Base-by-base conservation (phyloP, 2,113 vertebrate genomes). In the Scatophagus argus region DNA sequence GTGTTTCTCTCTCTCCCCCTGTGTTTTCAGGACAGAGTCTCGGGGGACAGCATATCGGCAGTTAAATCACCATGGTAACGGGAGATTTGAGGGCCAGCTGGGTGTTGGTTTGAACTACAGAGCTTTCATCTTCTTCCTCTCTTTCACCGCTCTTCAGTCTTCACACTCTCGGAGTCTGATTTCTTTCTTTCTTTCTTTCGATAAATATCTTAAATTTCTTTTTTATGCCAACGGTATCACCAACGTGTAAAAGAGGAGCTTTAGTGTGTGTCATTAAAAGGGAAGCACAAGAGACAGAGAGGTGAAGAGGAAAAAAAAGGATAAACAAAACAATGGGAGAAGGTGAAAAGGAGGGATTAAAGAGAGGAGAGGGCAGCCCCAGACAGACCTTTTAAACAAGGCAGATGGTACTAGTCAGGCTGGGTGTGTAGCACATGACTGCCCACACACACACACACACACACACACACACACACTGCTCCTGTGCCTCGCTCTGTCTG, bases 61-160 rank as follows among this genome's bases (percentile, higher is more conserved):
- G 73, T 74, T 64, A 52, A 72, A 88, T 93, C 85, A 43, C 89
- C 90, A 91, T 92, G 88, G 92, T 83, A 89, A 92, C 92, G 80
- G 62, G 82, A 84, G 82, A 91, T 88, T 73, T 84, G 54, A 83
- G 81, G 84, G 78, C 65, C 78, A 56, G n/a, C 74, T 51, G 60
- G 69, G 67, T 80, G 79, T 82, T 82, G 69, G 73, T 86, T 79
- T 90, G 78, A 90, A 69, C 70, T 77, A 27, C 73, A 41, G 38
- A 60, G 61, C 72, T 82, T 88, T 86, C 68, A 86, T 87, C 73
- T 29, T 49, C 41, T 29, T n/a, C 38, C 34, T 58, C 13, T 36
- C 27, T 47, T 34, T 54, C 16, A 49, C 59, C 16, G 21, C 23
- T 52, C 43, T 59, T 29, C 19, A 5, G n/a, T 29, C 21, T 25